phyloP scores from a whole-genome alignment of 2,113 vertebrate species.

The Colaptes auratus region DNA sequence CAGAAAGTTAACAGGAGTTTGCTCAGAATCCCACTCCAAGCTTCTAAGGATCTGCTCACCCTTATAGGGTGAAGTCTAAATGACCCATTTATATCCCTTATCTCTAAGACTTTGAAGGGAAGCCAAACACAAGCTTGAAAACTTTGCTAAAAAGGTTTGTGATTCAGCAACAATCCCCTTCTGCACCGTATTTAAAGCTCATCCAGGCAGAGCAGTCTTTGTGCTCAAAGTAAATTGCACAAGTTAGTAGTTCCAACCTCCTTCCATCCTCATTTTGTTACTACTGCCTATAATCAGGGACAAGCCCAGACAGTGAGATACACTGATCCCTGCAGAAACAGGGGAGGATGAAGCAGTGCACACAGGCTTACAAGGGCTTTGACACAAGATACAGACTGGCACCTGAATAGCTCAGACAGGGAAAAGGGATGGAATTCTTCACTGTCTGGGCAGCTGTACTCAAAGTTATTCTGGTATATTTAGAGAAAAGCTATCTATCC shows the following conservation, averaged over 20 bases:
- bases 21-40: neutral
- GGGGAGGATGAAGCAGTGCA: neutral
- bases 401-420: neutral
- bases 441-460: neutral
- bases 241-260: neutral
- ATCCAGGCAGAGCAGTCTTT: neutral
- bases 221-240: neutral
- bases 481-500: no score
- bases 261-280: neutral
- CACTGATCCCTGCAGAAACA: neutral
- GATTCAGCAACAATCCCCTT: neutral
- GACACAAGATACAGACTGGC: neutral
- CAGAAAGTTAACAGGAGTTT: neutral
- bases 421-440: neutral
- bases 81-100: neutral
- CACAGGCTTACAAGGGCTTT: neutral
- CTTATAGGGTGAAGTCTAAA: neutral
- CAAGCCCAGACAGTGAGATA: neutral
- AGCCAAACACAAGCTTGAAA: neutral
- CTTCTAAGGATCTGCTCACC: neutral
- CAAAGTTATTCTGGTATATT: neutral
- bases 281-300: neutral
- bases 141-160: neutral
- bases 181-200: neutral
- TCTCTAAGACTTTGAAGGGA: neutral